phyloP scores from a whole-genome alignment of 2,888 invertebrate species.

The Cataglyphis altisquamis region DNA sequence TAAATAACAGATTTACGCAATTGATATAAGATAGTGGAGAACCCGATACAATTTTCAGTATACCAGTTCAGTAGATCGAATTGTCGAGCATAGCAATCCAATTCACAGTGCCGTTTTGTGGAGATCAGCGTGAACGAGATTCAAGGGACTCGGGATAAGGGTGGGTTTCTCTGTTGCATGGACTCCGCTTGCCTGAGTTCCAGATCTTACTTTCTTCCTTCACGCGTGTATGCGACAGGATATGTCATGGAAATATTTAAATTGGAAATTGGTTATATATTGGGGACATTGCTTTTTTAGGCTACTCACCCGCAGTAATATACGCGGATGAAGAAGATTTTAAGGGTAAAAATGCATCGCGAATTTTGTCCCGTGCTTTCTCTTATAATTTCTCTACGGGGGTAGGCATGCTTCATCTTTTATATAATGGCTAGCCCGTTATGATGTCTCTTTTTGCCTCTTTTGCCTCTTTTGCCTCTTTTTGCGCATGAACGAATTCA shows the following conservation, averaged over 20 bases:
- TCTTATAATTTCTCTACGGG: neutral
- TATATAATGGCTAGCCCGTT: neutral
- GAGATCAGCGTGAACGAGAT: conserved; percentile 64
- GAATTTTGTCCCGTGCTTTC: neutral
- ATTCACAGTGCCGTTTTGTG: conserved; percentile 68
- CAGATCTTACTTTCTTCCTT: conserved; percentile 40
- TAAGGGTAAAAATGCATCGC: conserved; percentile 27
- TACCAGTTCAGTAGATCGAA: conserved; percentile 66
- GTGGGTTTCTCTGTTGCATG: conserved; percentile 65
- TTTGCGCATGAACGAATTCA: neutral
- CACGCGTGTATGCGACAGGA: conserved; percentile 59
- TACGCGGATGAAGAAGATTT: conserved; percentile 17
- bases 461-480: neutral
- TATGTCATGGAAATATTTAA: conserved; percentile 61
- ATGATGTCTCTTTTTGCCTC: neutral
- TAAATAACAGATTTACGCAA: conserved; percentile 22
- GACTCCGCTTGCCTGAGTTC: conserved; percentile 40
- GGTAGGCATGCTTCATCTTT: neutral
- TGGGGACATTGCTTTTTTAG: conserved; percentile 55
- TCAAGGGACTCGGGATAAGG: conserved; percentile 62
- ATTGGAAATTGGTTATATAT: conserved; percentile 68
- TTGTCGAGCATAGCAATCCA: conserved; percentile 74
- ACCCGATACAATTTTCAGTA: conserved; percentile 52
- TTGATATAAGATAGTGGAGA: conserved; percentile 9
- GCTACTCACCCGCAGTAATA: conserved; percentile 47